phyloP scores from a whole-genome alignment of 2,797 vertebrate genomes.

The Dermochelys coriacea region DNA sequence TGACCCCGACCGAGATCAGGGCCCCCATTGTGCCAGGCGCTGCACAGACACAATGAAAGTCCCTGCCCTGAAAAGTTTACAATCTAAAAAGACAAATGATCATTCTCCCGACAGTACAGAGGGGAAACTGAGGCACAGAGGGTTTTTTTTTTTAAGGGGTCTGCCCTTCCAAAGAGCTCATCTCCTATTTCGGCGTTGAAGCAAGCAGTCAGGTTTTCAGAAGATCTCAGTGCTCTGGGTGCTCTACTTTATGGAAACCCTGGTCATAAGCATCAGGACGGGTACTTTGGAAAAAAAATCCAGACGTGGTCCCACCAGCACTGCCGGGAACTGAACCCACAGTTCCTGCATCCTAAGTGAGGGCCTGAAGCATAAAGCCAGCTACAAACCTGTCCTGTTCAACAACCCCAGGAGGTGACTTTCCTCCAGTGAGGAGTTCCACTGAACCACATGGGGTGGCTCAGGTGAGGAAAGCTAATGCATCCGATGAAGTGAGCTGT shows the following conservation, averaged over 20 bases:
- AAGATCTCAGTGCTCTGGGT: neutral
- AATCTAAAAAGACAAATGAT: neutral
- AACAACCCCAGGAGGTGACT: neutral
- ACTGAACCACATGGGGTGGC: neutral
- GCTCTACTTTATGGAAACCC: neutral
- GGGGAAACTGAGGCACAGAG: neutral
- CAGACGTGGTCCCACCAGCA: neutral
- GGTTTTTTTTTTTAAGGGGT: neutral
- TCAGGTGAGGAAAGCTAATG: neutral
- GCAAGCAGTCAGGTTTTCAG: neutral
- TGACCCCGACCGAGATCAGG: neutral
- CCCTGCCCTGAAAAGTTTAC: neutral
- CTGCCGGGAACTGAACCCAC: accelerated
- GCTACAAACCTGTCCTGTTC: neutral
- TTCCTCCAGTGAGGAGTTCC: neutral
- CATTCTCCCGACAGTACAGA: neutral
- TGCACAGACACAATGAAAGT: neutral
- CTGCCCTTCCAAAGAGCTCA: neutral
- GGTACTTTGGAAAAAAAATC: neutral
- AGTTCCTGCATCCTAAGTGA: neutral
- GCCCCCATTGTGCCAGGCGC: too few relatives aligned
- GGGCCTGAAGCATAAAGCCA: neutral
- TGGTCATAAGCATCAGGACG: neutral
- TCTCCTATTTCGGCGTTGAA: neutral
- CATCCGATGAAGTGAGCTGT: too few relatives aligned